Percentiles rank a stretch among this genome's conserved stretches.
Conservation (phyloP, 2,113 vertebrate genomes). For the Ailurus styani region DNA sequence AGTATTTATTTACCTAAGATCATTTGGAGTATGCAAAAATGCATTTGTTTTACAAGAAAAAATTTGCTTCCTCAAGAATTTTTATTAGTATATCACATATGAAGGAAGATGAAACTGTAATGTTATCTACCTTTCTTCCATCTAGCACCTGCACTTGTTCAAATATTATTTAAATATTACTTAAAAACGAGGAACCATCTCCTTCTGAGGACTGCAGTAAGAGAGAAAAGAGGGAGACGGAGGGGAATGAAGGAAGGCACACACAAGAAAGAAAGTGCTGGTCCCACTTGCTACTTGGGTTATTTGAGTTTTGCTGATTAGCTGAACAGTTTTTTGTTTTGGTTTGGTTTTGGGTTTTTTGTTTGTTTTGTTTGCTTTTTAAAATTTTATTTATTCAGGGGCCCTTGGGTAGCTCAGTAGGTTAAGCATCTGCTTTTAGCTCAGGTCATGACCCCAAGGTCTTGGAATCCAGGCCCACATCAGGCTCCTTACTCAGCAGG, state of each 20-base stretch:
- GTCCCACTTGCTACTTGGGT: neutral
- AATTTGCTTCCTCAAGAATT: neutral
- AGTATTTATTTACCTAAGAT: neutral
- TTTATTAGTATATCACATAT: neutral
- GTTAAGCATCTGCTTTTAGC: too few relatives aligned
- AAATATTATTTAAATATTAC: neutral
- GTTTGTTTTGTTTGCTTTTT: too few relatives aligned
- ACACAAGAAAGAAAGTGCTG: neutral
- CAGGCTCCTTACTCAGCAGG: too few relatives aligned
- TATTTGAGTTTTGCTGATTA: neutral
- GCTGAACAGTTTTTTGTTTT: neutral
- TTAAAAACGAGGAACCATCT: neutral
- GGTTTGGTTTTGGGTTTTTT: neutral
- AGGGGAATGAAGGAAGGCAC: neutral
- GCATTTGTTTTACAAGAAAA: neutral
- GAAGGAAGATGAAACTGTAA: neutral
- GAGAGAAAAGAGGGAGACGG: neutral
- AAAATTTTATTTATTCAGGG: too few relatives aligned
- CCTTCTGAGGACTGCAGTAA: neutral
- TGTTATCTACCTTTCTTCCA: neutral
- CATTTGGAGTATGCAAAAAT: neutral
- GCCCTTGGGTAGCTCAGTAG: too few relatives aligned
- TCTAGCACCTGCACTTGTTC: neutral
- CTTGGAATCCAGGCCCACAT: too few relatives aligned
- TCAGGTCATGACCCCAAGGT: too few relatives aligned